phyloP scores from a whole-genome alignment of 1,140 invertebrate species.

The Bombus turneri region DNA sequence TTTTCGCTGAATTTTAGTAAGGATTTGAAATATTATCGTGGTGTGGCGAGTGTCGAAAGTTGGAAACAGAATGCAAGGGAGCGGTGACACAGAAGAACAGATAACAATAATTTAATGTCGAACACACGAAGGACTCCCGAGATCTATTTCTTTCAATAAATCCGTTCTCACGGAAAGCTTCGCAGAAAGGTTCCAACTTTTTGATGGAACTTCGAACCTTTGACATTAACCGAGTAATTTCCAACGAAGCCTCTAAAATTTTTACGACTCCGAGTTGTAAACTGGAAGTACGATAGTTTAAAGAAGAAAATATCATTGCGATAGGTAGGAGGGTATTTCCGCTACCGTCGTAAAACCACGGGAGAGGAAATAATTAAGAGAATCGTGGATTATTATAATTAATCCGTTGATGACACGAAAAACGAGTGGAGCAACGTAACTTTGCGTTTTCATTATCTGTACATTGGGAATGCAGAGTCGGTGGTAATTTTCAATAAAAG shows the following conservation, averaged over 20 bases:
- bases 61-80: not conserved
- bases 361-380: not conserved
- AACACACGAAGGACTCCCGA: not conserved
- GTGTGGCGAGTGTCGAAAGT: too few relatives aligned
- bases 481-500: not conserved
- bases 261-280: not conserved
- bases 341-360: not conserved
- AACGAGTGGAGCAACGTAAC: not conserved
- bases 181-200: not conserved
- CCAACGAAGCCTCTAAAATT: not conserved
- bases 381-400: not conserved
- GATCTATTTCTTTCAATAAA: conserved; percentile 35
- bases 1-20: too few relatives aligned
- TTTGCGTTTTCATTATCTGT: not conserved
- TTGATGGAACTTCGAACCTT: conserved; percentile 7
- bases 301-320: not conserved
- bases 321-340: not conserved
- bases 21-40: not conserved
- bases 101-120: conserved; percentile 31
- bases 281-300: too few relatives aligned
- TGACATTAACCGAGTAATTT: conserved; percentile 35
- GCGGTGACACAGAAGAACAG: not conserved
- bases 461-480: not conserved
- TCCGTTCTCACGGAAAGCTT: not conserved
- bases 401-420: not conserved